Evolutionary conservation across 2,888 invertebrate genomes (phyloP), one percentile per base, ranked within the genome.

Genomic region (Dione vanillae): DNA sequence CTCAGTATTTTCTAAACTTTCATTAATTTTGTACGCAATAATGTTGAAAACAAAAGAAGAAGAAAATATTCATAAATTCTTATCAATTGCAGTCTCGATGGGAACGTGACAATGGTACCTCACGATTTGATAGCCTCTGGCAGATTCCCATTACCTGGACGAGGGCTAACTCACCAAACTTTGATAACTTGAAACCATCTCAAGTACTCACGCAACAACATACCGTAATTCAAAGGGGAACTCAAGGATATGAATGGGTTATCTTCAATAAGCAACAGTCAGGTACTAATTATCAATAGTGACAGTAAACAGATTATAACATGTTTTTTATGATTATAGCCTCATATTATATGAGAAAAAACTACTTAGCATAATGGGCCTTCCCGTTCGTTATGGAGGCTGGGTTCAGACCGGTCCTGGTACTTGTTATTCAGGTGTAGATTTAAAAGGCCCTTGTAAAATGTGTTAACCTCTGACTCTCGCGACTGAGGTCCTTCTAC

Each of bases 211-310:
- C 83, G 1, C 76, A 59, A 0, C 76, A 78, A 67, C 61, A 78
- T 0, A 80, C 80, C 1, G 71, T 77, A 0, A 82, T 93, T 8
- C 66, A 85, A 0, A 83, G 88, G 70, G 88, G 85, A 14, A 81
- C 82, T 0, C 76, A 74, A 64, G 89, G 87, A 3, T 70, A 80
- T 1, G 94, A 94, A 75, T 96, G 95, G 95, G 89, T 95, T 9
- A 86, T 96, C 37, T 92, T 95, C 70, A 96, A 96, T 80, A 88
- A 94, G 61, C 94, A 95, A 78, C 90, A 94, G 79, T 88, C 94
- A 72, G 95, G 95, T 94, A 81, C 82, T 79, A 64, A 45, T 41
- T 67, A 27, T 69, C 27, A 27, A 27, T 27, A 27, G 27, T 27
- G 2, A 27, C 27, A 3, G 27, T 2, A 27, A 27, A 27, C 27